Conservation (phyloP, 2,797 vertebrate species). For the Cercopithecus neglectus region DNA sequence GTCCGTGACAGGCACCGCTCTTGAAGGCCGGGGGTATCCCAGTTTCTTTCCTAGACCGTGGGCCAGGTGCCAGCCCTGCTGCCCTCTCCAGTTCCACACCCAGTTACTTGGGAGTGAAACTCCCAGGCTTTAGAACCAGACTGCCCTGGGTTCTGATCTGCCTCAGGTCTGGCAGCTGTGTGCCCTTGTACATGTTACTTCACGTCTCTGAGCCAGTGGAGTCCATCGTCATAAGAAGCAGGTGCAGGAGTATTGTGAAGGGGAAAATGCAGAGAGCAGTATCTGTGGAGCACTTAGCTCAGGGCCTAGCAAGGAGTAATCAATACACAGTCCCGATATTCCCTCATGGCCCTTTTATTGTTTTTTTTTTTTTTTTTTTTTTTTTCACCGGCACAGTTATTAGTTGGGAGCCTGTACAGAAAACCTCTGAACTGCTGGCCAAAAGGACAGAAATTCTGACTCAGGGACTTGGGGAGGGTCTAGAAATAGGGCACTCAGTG, state of each 20-base stretch:
- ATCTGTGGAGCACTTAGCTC: not conserved
- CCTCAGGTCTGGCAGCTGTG: not conserved
- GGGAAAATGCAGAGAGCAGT: no score
- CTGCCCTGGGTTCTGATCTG: not conserved
- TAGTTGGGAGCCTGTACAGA: not conserved
- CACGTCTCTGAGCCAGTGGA: not conserved
- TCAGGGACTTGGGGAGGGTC: not conserved
- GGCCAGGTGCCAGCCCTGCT: no score
- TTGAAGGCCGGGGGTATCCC: not conserved
- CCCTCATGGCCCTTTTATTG: not conserved
- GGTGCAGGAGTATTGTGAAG: not conserved
- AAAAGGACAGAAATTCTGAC: not conserved
- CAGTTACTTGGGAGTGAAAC: not conserved
- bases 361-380: not conserved
- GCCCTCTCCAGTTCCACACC: not conserved
- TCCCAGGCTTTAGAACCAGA: not conserved
- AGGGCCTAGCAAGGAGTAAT: not conserved
- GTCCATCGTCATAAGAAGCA: not conserved
- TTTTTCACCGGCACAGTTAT: not conserved
- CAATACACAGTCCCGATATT: fast-evolving
- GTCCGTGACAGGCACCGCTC: not conserved
- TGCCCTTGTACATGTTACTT: not conserved
- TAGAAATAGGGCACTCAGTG: no score
- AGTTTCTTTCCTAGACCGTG: not conserved
- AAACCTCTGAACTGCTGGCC: not conserved